Percentiles rank a stretch among this genome's conserved stretches.
These are phyloP conservation scores for Dynastes maya DNA, from an alignment of 2,888 invertebrate species.

Conservation along the genomic window DNA sequence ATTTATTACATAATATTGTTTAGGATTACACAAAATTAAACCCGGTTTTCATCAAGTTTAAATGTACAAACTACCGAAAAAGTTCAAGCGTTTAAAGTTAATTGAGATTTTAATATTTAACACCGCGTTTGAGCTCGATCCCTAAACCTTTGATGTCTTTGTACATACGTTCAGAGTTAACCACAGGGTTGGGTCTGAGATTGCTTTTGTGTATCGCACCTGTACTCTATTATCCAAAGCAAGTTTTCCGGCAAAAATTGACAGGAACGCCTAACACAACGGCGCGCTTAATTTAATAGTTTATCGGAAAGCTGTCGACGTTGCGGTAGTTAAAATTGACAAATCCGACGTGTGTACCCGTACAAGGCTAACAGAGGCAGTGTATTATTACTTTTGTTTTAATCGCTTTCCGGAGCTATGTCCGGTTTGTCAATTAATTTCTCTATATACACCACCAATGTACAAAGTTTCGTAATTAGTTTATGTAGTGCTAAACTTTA, in stretches of 20 bases:
- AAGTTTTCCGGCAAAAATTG: conserved; percentile 21
- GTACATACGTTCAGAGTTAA: background rate
- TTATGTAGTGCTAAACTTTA: background rate
- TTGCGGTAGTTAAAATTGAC: conserved; percentile 19
- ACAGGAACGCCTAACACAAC: background rate
- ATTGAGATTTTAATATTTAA: conserved; percentile 8
- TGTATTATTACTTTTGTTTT: background rate
- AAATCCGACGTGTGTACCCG: background rate
- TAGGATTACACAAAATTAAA: too few species aligned
- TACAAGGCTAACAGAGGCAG: background rate
- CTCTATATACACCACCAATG: background rate
- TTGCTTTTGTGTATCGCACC: background rate
- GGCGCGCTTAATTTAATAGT: conserved; percentile 22
- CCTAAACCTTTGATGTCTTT: background rate
- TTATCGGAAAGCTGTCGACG: conserved; percentile 12
- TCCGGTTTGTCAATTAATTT: background rate
- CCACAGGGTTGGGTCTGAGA: background rate
- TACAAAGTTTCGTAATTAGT: conserved; percentile 5
- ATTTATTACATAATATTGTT: too few species aligned
- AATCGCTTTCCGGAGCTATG: background rate
- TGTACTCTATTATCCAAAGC: background rate
- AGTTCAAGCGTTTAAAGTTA: background rate
- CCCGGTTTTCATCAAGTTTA: too few species aligned
- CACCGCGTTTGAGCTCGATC: background rate
- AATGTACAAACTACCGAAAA: background rate